phyloP scores from a whole-genome alignment of 2,888 invertebrate genomes.

The Callosobruchus maculatus region DNA sequence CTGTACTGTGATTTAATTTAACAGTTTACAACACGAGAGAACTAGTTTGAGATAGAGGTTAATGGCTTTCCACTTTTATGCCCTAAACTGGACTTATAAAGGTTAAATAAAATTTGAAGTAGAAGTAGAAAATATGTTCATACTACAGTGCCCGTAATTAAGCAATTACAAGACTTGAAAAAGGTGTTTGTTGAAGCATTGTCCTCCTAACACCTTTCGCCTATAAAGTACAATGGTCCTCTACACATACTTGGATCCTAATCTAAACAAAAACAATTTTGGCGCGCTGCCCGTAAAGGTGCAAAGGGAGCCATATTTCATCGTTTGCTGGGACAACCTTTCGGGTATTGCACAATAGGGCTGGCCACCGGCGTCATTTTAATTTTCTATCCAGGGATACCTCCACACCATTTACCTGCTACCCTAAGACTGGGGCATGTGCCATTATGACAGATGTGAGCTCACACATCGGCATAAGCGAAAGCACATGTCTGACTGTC shows the following conservation, averaged over 20 bases:
- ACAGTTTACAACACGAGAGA: no score
- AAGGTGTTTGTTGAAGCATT: no score
- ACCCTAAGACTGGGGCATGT: conserved; percentile 18
- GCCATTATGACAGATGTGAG: conserved; percentile 19
- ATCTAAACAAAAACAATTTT: not conserved
- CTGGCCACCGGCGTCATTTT: not conserved
- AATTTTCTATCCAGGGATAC: not conserved
- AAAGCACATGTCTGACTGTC: not conserved
- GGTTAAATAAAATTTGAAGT: no score
- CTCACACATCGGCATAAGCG: conserved; percentile 9
- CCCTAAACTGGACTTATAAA: no score
- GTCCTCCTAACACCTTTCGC: not conserved
- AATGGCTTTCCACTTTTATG: no score
- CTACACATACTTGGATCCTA: not conserved
- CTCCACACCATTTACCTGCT: conserved; percentile 14
- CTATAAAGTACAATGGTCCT: not conserved
- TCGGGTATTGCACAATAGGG: not conserved
- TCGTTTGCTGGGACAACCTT: not conserved
- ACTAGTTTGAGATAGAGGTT: no score
- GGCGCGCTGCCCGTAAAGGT: not conserved
- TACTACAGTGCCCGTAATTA: no score
- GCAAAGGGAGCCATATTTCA: not conserved
- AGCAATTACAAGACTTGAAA: no score
- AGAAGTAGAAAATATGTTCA: no score
- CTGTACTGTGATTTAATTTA: no score